These are phyloP conservation scores for Cebus imitator DNA, from an alignment of 2,113 vertebrate genomes.

Conservation along the genomic window DNA sequence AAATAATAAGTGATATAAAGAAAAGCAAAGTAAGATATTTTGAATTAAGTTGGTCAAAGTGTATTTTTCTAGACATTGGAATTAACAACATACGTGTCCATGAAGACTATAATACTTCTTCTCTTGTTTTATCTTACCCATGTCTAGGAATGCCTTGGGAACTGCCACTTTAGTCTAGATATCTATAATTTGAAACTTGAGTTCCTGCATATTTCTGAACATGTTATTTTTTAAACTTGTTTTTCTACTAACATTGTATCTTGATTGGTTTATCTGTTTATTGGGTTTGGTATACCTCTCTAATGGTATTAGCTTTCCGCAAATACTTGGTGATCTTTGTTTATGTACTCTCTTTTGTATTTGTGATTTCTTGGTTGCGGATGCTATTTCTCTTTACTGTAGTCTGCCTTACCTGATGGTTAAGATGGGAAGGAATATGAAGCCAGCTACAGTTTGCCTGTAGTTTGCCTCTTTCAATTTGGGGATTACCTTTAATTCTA, in stretches of 20 bases:
- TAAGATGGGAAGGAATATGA: background rate
- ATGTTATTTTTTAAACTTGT: background rate
- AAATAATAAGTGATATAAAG: background rate
- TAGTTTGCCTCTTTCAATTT: background rate
- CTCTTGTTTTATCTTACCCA: background rate
- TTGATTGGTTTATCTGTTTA: background rate
- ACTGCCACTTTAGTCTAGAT: background rate
- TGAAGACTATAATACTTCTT: background rate
- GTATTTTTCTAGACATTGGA: background rate
- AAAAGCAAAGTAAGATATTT: conserved; percentile 29
- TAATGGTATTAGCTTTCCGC: background rate
- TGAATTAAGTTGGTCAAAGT: background rate
- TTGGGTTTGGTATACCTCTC: background rate
- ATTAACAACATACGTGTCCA: background rate
- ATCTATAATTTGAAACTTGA: background rate
- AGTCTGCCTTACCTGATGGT: background rate
- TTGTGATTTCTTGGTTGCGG: background rate
- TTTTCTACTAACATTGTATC: background rate
- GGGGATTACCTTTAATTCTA: background rate
- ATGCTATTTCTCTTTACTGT: background rate
- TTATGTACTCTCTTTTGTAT: background rate
- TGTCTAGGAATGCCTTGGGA: background rate
- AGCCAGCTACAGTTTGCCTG: background rate
- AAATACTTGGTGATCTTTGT: background rate
- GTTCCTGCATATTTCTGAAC: background rate